These are phyloP conservation scores for Rhinichthys osculus DNA, from an alignment of 2,797 vertebrate genomes.

Conservation along the genomic window DNA sequence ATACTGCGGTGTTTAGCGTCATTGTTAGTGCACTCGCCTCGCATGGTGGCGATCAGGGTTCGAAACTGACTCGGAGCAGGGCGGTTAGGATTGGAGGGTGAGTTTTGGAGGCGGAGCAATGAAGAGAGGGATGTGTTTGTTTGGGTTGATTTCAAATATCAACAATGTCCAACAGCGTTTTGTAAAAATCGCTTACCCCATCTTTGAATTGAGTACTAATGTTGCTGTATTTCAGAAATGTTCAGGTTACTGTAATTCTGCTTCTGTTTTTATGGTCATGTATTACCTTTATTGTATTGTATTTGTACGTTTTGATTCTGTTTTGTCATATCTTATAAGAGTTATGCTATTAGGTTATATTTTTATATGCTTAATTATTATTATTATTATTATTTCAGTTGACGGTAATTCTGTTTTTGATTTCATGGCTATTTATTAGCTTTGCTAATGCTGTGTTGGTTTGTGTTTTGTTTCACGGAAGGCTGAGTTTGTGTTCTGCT, in stretches of 20 bases:
- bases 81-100: too few relatives aligned
- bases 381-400: background rate
- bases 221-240: background rate
- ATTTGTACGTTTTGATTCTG: background rate
- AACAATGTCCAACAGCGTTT: too few relatives aligned
- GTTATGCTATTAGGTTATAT: background rate
- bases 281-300: background rate
- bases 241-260: background rate
- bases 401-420: background rate
- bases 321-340: background rate
- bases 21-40: too few relatives aligned
- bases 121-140: too few relatives aligned
- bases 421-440: background rate
- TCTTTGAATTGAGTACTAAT: too few relatives aligned
- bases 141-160: too few relatives aligned
- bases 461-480: background rate
- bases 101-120: too few relatives aligned
- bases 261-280: background rate
- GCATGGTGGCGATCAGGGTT: too few relatives aligned
- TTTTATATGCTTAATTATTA: slow-evolving; percentile 73
- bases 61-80: too few relatives aligned
- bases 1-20: too few relatives aligned
- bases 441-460: background rate
- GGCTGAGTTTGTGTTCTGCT: slow-evolving; percentile 26
- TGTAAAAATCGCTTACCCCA: too few relatives aligned